Evolutionary conservation across 1,140 invertebrate species (phyloP), one percentile per base, ranked within the genome.

Genomic region (Calosoma granatense): DNA sequence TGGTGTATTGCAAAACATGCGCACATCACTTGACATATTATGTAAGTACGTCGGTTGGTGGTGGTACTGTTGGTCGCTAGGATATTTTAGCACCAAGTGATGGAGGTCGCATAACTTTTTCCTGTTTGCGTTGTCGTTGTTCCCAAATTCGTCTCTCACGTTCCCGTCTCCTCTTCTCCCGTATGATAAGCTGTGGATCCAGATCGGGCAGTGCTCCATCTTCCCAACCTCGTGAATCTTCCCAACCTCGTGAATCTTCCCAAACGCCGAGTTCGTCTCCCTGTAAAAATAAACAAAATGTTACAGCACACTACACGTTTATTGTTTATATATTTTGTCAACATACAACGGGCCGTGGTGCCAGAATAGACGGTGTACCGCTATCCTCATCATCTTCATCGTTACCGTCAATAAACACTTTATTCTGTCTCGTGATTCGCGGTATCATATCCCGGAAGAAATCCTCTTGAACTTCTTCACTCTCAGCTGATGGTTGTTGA

Each of bases 371-470:
- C 17, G 9, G 41, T 4, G 41, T 9, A 6, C 11, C 52, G 12
- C 55, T 61, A 22, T 56, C 20, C n/a, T 63, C 56, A 17, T 63
- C 58, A 22, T 56, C 20, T 15, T 63, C 56, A 17, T 63, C 58
- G 1, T 59, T 52, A 30, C 59, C 61, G 51, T 73, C 72, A 54
- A 79, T 63, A 41, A 77, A 53, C 59, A 80, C 55, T 67, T 78
- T 79, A 11, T 65, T 71, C 59, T 77, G 77, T 53, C 60, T 72
- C 2, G 74, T 78, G 22, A 80, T 79, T 62, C 68, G 69, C 58
- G 78, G 78, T 21, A 74, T 70, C 78, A 80, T 80, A 59, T 79
- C 71, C 71, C 78, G 68, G 62, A 79, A 80, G 36, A 77, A 77
- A 61, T 79, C 72, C 2, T 68, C 56, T 55, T 65, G 64, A 20